Conservation (phyloP, 1,140 invertebrate genomes). For the Drosophila insularis region DNA sequence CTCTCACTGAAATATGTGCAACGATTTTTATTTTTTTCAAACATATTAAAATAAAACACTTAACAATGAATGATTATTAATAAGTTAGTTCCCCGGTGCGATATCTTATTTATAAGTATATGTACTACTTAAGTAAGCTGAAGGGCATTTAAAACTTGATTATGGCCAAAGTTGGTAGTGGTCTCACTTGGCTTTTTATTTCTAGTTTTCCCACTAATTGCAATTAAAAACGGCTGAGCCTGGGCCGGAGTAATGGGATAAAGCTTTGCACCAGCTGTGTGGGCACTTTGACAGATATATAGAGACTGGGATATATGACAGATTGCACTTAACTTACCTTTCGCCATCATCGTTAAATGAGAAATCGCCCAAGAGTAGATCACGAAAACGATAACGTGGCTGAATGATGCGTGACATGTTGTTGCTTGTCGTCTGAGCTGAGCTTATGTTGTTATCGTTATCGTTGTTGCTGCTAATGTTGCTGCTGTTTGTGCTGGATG, state of each 20-base stretch:
- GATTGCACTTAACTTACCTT: constrained; percentile 60
- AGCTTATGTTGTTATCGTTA: constrained; percentile 13
- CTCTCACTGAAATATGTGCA: too few relatives aligned
- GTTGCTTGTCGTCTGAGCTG: constrained; percentile 36
- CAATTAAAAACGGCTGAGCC: constrained; percentile 37
- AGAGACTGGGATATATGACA: background rate
- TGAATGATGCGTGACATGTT: constrained; percentile 79
- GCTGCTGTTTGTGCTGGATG: constrained; percentile 34
- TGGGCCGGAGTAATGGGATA: background rate
- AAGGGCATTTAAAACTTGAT: constrained; percentile 1
- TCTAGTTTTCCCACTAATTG: constrained; percentile 44
- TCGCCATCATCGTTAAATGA: constrained; percentile 89
- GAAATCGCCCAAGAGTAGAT: constrained; percentile 90
- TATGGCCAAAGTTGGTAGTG: constrained; percentile 2
- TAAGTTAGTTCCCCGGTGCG: too few relatives aligned
- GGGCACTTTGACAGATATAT: background rate
- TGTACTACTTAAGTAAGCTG: background rate
- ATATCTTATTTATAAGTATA: too few relatives aligned
- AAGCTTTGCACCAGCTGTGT: constrained; percentile 7
- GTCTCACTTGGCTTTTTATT: constrained; percentile 20
- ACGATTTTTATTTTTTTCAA: too few relatives aligned
- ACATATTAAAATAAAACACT: too few relatives aligned
- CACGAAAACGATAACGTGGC: constrained; percentile 88
- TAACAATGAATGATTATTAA: too few relatives aligned
- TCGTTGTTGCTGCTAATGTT: constrained; percentile 29